Base-by-base conservation (phyloP, 2,113 vertebrate genomes). In the Mesitornis unicolor region DNA sequence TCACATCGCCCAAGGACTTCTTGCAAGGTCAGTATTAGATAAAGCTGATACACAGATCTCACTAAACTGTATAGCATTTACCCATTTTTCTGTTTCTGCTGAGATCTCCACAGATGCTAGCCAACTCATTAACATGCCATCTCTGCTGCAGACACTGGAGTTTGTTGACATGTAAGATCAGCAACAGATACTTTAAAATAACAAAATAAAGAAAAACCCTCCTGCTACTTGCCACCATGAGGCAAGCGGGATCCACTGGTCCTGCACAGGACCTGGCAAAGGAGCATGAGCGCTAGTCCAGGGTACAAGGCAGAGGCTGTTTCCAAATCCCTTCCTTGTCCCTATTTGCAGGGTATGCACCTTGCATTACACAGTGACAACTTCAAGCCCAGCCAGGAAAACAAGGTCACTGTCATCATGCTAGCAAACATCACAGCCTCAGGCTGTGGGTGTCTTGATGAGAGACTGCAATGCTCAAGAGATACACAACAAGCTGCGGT, bases 1-100 rank as follows among this genome's bases (percentile, higher is more conserved):
- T 92, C 76, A 56, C 36, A 81, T 33, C 10, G 84, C 15, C 51
- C 85, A 90, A 96, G 87, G 74, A 84, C 90, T 93, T 59, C 38
- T 43, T 6, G 3, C 71, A 93, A 93, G 69, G 88, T 86, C 82
- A 48, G 12, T 15, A 21, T 81, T 60, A 74, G 63, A 74, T 50
- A 43, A 47, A 81, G 45, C 43, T 29, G 15, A 53, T 45, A 16
- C 17, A 59, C 25, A 42, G 31, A 2, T 13, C 26, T 65, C 47
- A 6, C 45, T 63, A 21, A 87, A 73, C 11, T 59, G 2, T 14
- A 33, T 8, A 20, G 16, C 7, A 25, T 60, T 92, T 64, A 26
- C 29, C 59, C 10, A 5, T 28, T 60, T 57, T 57, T 42, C 20
- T 22, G 11, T 10, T 86, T 85, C 59, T 90, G 48, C 42, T 2